A percentile compares a stretch with the other conserved stretches of the same genome.
Evolutionary conservation across 2,113 vertebrate species (phyloP).

Genomic region (Boleophthalmus pectinirostris): DNA sequence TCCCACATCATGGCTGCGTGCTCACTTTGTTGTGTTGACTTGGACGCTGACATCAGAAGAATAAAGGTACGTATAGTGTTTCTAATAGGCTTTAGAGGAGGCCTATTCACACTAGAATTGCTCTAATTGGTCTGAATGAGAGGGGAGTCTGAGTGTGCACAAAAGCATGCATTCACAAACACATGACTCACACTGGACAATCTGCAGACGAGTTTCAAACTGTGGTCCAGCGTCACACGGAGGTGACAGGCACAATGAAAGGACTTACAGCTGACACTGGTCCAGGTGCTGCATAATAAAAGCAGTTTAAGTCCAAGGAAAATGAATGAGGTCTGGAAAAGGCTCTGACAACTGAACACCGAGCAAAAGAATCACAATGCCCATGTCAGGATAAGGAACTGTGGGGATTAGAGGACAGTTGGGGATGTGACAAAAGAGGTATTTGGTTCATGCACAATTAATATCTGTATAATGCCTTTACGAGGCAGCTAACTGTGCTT

Average conservation of each 20-base stretch:
- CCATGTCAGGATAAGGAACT: neutral
- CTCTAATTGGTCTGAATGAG: constrained; percentile 56
- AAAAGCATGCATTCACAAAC: constrained; percentile 39
- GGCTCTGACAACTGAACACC: constrained; percentile 21
- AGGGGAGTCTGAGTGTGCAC: constrained; percentile 22
- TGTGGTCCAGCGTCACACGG: constrained; percentile 6
- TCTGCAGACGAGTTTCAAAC: neutral
- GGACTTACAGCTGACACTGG: constrained; percentile 47
- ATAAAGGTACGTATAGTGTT: constrained; percentile 24
- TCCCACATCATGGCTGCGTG: constrained; percentile 6
- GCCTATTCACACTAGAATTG: constrained; percentile 42
- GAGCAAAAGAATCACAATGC: neutral
- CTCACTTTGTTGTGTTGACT: constrained; percentile 8
- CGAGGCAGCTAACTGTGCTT: too few species aligned
- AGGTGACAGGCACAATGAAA: constrained; percentile 23
- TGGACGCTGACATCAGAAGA: constrained; percentile 21
- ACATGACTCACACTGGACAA: constrained; percentile 19
- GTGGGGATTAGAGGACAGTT: neutral
- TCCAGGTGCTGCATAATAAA: constrained; percentile 37
- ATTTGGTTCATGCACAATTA: too few species aligned
- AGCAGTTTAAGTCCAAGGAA: constrained; percentile 23
- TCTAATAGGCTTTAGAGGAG: constrained; percentile 38
- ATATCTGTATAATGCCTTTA: too few species aligned
- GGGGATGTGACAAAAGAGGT: too few species aligned
- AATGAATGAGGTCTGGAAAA: constrained; percentile 28